Evolutionary conservation across 2,888 invertebrate species (phyloP).

Genomic region (Latrodectus elegans): DNA sequence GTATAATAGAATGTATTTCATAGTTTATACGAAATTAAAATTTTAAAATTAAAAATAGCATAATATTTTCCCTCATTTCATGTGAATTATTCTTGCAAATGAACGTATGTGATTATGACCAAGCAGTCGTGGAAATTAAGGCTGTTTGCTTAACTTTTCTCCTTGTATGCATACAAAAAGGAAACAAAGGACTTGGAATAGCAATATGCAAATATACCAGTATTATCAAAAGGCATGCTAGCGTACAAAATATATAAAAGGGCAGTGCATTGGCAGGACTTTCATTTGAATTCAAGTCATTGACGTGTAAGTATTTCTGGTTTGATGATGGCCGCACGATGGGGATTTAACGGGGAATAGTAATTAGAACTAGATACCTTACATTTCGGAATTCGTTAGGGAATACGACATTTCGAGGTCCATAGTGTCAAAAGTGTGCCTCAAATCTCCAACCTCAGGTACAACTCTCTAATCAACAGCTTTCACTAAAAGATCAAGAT

Average conservation of each 20-base stretch:
- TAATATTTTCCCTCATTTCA: too few relatives aligned
- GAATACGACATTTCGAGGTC: slow-evolving; percentile 9
- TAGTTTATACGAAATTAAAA: too few relatives aligned
- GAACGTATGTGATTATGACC: too few relatives aligned
- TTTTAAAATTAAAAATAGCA: too few relatives aligned
- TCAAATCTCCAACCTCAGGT: not conserved
- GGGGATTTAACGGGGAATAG: not conserved
- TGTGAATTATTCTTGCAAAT: too few relatives aligned
- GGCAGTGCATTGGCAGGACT: not conserved
- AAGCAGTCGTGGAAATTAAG: too few relatives aligned
- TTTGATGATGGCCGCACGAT: not conserved
- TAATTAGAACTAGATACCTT: not conserved
- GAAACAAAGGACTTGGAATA: not conserved
- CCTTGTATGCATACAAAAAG: not conserved
- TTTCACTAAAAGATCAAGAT: not conserved
- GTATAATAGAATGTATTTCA: too few relatives aligned
- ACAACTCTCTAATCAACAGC: not conserved
- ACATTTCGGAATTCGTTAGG: slow-evolving; percentile 6
- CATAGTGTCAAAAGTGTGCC: not conserved
- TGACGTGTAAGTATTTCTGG: not conserved
- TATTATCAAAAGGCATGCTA: too few relatives aligned
- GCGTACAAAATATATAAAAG: slow-evolving; percentile 8
- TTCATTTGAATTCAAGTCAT: slow-evolving; percentile 4
- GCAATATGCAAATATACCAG: slow-evolving; percentile 1
- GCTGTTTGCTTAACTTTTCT: too few relatives aligned